A percentile compares a stretch with the other conserved stretches of the same genome.
Evolutionary conservation across 2,113 vertebrate genomes (phyloP).

Genomic region (Podilymbus podiceps): DNA sequence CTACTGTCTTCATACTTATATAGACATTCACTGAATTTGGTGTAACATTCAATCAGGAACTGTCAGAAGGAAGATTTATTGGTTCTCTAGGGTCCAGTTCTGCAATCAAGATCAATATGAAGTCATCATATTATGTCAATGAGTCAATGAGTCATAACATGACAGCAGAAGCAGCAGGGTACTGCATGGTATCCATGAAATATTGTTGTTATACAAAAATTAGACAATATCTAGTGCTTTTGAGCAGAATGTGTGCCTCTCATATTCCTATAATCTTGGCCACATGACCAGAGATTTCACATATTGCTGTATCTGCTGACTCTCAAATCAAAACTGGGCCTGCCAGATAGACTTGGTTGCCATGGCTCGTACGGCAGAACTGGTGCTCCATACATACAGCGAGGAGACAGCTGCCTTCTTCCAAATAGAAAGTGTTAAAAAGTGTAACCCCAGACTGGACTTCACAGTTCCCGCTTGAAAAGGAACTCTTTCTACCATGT

Average conservation of each 20-base stretch:
- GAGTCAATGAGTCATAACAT: no score
- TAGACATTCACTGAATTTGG: neutral
- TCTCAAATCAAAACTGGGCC: neutral
- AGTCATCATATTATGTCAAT: no score
- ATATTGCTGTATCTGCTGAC: neutral
- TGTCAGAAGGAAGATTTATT: neutral
- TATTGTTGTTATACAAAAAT: neutral
- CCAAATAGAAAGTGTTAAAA: rapidly evolving
- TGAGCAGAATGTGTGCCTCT: neutral
- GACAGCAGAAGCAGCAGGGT: neutral
- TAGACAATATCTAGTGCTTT: neutral
- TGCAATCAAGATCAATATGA: neutral
- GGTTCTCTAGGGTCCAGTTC: neutral
- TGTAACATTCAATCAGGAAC: neutral
- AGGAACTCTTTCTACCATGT: neutral
- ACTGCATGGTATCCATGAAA: neutral
- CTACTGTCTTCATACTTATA: neutral
- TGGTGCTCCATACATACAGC: neutral
- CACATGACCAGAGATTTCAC: neutral
- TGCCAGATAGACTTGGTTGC: neutral
- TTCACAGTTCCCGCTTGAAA: neutral
- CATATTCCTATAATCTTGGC: neutral
- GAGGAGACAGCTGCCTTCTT: neutral
- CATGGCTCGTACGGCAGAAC: neutral
- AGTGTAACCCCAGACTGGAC: neutral